A percentile compares a stretch with the other conserved stretches of the same genome.
phyloP scores from a whole-genome alignment of 2,888 invertebrate genomes.

The Drosophila tanythrix region DNA sequence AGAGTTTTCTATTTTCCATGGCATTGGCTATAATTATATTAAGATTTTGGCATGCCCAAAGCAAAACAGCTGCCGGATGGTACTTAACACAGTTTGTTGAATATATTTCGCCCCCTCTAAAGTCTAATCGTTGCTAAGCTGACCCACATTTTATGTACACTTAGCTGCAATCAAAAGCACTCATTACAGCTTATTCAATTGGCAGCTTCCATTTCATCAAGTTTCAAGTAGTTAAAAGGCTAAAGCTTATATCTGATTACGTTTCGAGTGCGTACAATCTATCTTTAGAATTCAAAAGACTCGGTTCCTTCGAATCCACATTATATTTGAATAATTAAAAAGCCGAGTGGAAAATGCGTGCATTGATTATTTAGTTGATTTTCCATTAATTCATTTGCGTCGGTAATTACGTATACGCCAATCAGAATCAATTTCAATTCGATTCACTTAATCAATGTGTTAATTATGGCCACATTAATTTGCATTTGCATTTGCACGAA shows the following conservation, averaged over 20 bases:
- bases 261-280: background rate
- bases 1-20: background rate
- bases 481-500: conserved; percentile 52
- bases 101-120: background rate
- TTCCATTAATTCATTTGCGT: conserved; percentile 36
- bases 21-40: background rate
- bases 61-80: background rate
- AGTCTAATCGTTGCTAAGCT: background rate
- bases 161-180: background rate
- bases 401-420: conserved; percentile 20
- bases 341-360: conserved; percentile 12
- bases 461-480: conserved; percentile 44
- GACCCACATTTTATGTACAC: background rate
- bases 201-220: background rate
- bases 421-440: conserved; percentile 43
- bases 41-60: background rate
- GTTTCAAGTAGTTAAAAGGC: background rate
- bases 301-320: background rate
- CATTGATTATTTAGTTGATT: conserved; percentile 13
- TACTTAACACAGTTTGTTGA: background rate
- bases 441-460: conserved; percentile 50
- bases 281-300: background rate
- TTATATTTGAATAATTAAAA: conserved; percentile 41
- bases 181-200: background rate
- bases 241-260: background rate